Percentiles rank a stretch among this genome's conserved stretches.
Conservation (phyloP, 2,888 invertebrate genomes). For the Halocaridina rubra region DNA sequence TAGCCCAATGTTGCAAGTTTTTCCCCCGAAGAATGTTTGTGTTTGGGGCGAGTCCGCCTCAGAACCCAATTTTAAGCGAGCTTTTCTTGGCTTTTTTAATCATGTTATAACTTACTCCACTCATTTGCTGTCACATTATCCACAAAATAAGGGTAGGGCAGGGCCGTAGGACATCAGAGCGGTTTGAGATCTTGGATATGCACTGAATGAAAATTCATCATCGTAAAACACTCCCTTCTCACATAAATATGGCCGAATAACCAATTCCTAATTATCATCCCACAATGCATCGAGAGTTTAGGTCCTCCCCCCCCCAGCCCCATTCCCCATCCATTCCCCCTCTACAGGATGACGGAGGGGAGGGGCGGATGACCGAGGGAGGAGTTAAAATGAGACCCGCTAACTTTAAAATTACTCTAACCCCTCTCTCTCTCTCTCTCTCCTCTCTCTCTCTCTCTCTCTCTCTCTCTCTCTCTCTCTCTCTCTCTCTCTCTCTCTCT, state of each 20-base stretch:
- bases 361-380: not conserved
- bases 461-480: conserved; percentile 7
- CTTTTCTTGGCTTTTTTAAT: not conserved
- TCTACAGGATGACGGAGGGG: no score
- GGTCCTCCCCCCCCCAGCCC: not conserved
- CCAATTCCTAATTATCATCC: conserved; percentile 38
- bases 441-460: not conserved
- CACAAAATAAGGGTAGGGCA: conserved; percentile 2
- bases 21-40: no score
- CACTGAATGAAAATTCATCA: conserved; percentile 41
- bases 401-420: conserved; percentile 2
- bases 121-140: conserved; percentile 51
- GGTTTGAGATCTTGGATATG: conserved; percentile 24
- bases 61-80: not conserved
- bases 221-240: conserved; percentile 16
- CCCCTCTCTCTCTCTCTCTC: not conserved
- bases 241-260: conserved; percentile 57
- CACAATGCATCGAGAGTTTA: conserved; percentile 33
- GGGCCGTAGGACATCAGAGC: conserved; percentile 19
- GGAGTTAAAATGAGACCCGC: conserved; percentile 10
- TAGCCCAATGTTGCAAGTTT: no score
- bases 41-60: conserved; percentile 10
- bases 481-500: conserved; percentile 14
- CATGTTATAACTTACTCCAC: conserved; percentile 37
- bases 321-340: not conserved